Percentiles rank a stretch among this genome's conserved stretches.
phyloP scores from a whole-genome alignment of 2,888 invertebrate genomes.

The Meta bourneti region DNA sequence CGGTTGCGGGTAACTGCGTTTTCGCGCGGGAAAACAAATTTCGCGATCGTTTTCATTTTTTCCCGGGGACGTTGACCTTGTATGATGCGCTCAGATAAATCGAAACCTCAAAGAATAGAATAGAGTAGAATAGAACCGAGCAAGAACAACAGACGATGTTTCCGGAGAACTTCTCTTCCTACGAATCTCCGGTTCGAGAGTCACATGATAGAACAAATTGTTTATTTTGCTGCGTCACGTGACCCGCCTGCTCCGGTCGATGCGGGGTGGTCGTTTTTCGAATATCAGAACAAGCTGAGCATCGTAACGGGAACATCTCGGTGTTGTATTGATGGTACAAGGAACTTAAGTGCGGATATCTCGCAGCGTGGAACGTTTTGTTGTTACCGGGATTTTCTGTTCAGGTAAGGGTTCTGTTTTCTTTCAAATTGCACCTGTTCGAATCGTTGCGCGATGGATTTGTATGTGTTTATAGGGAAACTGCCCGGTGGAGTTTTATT shows the following conservation, averaged over 20 bases:
- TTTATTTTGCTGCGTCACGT: conserved; percentile 57
- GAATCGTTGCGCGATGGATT: no score
- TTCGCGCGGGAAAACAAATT: neutral
- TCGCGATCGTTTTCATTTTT: conserved; percentile 41
- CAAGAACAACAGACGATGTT: conserved; percentile 60
- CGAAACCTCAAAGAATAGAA: conserved; percentile 46
- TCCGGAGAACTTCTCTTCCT: conserved; percentile 38
- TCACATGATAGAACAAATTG: conserved; percentile 43
- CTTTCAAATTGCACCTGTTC: neutral
- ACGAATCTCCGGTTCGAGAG: conserved; percentile 6
- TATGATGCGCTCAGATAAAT: conserved; percentile 57
- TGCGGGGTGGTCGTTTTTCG: conserved; percentile 18
- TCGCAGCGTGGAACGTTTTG: neutral
- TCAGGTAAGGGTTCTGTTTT: neutral
- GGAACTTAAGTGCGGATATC: neutral
- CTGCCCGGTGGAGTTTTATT: no score
- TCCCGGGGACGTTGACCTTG: conserved; percentile 56
- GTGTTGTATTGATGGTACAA: neutral
- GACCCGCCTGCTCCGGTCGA: conserved; percentile 24
- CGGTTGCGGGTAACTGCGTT: conserved; percentile 19
- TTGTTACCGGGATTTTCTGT: neutral
- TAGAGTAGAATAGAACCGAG: neutral
- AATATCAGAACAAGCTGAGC: conserved; percentile 42
- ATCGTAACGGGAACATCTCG: conserved; percentile 27
- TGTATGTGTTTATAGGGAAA: no score